Evolutionary conservation across 1,140 invertebrate genomes (phyloP), one percentile per base, ranked within the genome.

Genomic region (Ectropis grisescens): DNA sequence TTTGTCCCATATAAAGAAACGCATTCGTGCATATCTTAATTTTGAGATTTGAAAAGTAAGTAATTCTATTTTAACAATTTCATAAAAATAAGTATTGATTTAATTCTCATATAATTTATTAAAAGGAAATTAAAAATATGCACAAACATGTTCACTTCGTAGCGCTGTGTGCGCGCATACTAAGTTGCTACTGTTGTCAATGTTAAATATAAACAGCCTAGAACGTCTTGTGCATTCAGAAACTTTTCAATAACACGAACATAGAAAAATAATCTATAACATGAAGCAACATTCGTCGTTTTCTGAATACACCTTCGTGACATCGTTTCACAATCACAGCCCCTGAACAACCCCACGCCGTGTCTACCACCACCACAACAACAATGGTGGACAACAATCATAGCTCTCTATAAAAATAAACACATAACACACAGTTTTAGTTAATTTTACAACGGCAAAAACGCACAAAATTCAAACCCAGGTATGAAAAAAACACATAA

Each of bases 351-450:
- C 16, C 16, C 16, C 16, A 19, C 3, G 16, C 16, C 16, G 53
- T 49, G 2, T n/a, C 10, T 26, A 26, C 53, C 55, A 60, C 42
- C 54, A 56, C 23, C 41, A 28, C 11, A 11, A 24, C 27, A 38
- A 36, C 27, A 38, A 36, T 50, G 50, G 54, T 54, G 56, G 56
- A 66, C 60, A 71, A 48, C 59, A 71, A 67, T 60, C 54, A 72
- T 60, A 75, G 70, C 75, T 69, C 53, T 71, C 65, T 81, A 75
- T 68, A 61, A 52, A 65, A 58, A 70, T 62, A 19, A 10, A 81
- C 70, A 80, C 61, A 76, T 57, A 68, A 78, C 75, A 81, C 72
- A 81, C 69, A 81, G 60, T 65, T 78, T 74, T 70, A 76, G 75
- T 78, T 60, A 74, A 74, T 41, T 31, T 37, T 41, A 47, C 36